Conservation (phyloP, 2,797 vertebrate genomes). For the Malacoctenus gilli region DNA sequence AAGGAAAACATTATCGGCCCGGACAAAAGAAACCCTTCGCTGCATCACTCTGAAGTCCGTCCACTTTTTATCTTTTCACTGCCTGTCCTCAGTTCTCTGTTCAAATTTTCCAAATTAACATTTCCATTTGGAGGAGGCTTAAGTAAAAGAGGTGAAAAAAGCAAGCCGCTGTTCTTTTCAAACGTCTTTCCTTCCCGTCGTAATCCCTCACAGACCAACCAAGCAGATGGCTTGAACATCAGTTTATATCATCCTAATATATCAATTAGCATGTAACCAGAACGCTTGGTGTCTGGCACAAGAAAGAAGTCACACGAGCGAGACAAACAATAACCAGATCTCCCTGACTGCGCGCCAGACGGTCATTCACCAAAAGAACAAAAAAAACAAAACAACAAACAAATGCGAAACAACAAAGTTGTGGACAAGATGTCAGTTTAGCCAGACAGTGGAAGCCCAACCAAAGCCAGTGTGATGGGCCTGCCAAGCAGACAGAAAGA, state of each 20-base stretch:
- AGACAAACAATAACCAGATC: slow-evolving; percentile 43
- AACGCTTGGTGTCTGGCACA: slow-evolving; percentile 48
- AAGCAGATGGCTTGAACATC: slow-evolving; percentile 49
- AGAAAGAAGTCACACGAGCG: slow-evolving; percentile 22
- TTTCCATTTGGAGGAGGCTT: slow-evolving; percentile 16
- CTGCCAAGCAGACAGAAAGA: slow-evolving; percentile 63
- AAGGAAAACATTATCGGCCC: slow-evolving; percentile 22
- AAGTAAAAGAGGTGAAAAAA: slow-evolving; percentile 19
- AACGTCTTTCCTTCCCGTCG: slow-evolving; percentile 15
- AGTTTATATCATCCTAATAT: slow-evolving; percentile 43
- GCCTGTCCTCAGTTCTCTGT: slow-evolving; percentile 10
- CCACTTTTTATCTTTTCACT: slow-evolving; percentile 11
- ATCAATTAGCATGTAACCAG: slow-evolving; percentile 53
- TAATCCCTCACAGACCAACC: slow-evolving; percentile 23
- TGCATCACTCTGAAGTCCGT: slow-evolving; percentile 31
- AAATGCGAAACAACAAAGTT: slow-evolving; percentile 56
- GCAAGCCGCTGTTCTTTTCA: slow-evolving; percentile 12
- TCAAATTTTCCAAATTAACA: not conserved
- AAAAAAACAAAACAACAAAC: too few relatives aligned
- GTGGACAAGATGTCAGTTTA: slow-evolving; percentile 56
- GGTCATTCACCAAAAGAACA: slow-evolving; percentile 38
- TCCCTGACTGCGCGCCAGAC: slow-evolving; percentile 36
- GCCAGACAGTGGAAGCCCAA: slow-evolving; percentile 35
- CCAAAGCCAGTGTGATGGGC: slow-evolving; percentile 35
- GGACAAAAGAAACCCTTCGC: slow-evolving; percentile 38